phyloP scores from a whole-genome alignment of 1,140 invertebrate genomes.

The Drosophila lacertosa region DNA sequence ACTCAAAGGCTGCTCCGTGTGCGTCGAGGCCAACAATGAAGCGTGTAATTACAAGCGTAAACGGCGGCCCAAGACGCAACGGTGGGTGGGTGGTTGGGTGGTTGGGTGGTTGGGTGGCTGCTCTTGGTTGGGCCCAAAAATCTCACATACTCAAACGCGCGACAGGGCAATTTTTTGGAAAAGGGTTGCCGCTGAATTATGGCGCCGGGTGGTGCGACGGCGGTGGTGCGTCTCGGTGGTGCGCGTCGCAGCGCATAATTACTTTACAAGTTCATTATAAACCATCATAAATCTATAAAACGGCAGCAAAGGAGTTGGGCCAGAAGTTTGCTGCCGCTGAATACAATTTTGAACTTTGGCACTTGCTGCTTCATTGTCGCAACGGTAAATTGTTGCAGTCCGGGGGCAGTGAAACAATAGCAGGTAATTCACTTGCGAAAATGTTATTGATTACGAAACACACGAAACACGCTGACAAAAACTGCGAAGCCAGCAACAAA shows the following conservation, averaged over 20 bases:
- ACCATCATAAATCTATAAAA: constrained; percentile 81
- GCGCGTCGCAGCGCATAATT: constrained; percentile 81
- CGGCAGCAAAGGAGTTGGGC: not conserved
- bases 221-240: constrained; percentile 43
- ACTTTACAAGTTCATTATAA: constrained; percentile 84
- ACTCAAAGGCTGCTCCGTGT: constrained; percentile 17
- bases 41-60: constrained; percentile 84
- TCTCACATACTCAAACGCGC: constrained; percentile 57
- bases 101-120: not conserved
- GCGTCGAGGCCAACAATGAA: constrained; percentile 73
- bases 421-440: constrained; percentile 81
- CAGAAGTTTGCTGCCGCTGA: constrained; percentile 10
- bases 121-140: constrained; percentile 45
- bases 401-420: constrained; percentile 59
- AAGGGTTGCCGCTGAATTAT: constrained; percentile 76
- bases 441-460: constrained; percentile 78
- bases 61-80: constrained; percentile 57
- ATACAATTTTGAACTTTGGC: constrained; percentile 69
- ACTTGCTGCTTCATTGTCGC: constrained; percentile 50
- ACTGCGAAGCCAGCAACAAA: constrained; percentile 52
- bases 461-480: constrained; percentile 54
- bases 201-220: constrained; percentile 25
- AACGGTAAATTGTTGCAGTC: constrained; percentile 21
- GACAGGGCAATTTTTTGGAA: constrained; percentile 73
- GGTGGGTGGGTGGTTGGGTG: constrained; percentile 36